Base-by-base conservation (phyloP, 2,113 vertebrate species). In the Equus przewalskii region DNA sequence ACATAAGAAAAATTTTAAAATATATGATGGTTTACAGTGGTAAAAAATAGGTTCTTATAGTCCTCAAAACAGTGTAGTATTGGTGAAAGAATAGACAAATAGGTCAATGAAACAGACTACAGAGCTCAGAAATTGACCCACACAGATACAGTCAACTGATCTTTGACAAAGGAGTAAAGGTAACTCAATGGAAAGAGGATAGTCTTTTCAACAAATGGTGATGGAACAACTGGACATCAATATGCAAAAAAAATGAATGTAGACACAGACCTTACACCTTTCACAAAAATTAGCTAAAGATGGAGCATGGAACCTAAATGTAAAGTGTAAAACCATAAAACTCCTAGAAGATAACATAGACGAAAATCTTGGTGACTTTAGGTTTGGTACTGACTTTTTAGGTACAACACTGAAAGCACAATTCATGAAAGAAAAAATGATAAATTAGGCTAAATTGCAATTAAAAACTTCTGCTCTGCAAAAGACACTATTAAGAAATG, bases 1-100 rank as follows among this genome's bases (percentile, higher is more conserved):
- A 24, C 28, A 33, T 6, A 82, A 78, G 24, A 58, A 84, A 83
- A 89, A 85, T 41, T 21, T 76, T 83, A 94, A 83, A 96, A 84
- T 51, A 67, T 67, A 11, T 24, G 58, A 26, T 64, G 64, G 65
- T 78, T 88, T 78, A 51, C 93, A 36, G 30, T 94, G 33, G 1
- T 49, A 41, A 73, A 81, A 69, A 54, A 41, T 85, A 54, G 3
- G 10, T 69, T 56, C 28, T 81, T 69, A 33, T 30, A 81, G 9
- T 70, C 69, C 78, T 26, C 8, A 73, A 93, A 30, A 83, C 2
- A 83, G 6, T 19, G 14, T 51, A 28, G 30, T 69, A 92, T 78
- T 70, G 60, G 19, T 33, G 28, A 89, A 91, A 85, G 22, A 76
- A 67, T 7, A 88, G 33, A 79, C 7, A 91, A 91, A 76, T 41